phyloP scores from a whole-genome alignment of 2,888 invertebrate genomes.

The Cheilosia vernalis region DNA sequence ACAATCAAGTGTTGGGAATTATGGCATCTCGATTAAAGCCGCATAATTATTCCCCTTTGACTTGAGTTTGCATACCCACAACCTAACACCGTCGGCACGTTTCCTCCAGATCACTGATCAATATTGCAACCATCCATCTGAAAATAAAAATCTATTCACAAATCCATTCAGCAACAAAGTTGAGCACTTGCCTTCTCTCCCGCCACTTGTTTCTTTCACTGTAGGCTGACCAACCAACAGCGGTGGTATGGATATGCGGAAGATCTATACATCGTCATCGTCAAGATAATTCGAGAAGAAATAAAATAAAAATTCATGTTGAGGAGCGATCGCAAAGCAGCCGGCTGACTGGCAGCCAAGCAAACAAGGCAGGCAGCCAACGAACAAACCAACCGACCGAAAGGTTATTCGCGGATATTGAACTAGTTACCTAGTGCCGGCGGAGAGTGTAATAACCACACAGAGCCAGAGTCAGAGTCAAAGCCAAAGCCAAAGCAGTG shows the following conservation, averaged over 20 bases:
- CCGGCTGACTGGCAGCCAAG: slow-evolving; percentile 62
- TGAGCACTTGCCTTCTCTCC: slow-evolving; percentile 23
- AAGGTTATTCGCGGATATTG: slow-evolving; percentile 82
- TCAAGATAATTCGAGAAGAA: slow-evolving; percentile 50
- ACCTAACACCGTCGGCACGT: not conserved
- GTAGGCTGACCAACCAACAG: slow-evolving; percentile 12
- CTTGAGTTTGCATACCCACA: slow-evolving; percentile 7
- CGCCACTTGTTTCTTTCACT: slow-evolving; percentile 1
- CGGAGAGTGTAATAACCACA: slow-evolving; percentile 74
- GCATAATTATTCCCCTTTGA: slow-evolving; percentile 41
- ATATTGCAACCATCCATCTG: slow-evolving; percentile 28
- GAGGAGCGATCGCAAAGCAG: slow-evolving; percentile 39
- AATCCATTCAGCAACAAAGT: slow-evolving; percentile 34
- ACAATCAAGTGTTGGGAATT: slow-evolving; percentile 28
- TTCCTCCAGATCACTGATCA: slow-evolving; percentile 31
- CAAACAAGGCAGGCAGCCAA: slow-evolving; percentile 50
- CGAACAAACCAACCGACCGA: slow-evolving; percentile 67
- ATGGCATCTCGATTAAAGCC: slow-evolving; percentile 42
- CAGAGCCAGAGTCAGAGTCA: slow-evolving; percentile 35
- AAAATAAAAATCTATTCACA: slow-evolving; percentile 20
- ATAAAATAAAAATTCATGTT: slow-evolving; percentile 28
- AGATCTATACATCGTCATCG: slow-evolving; percentile 62
- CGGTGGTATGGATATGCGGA: slow-evolving; percentile 55
- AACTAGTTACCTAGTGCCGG: slow-evolving; percentile 83
- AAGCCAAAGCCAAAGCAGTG: slow-evolving; percentile 24